Conservation (phyloP, 2,797 vertebrate genomes). For the Cynopterus sphinx region DNA sequence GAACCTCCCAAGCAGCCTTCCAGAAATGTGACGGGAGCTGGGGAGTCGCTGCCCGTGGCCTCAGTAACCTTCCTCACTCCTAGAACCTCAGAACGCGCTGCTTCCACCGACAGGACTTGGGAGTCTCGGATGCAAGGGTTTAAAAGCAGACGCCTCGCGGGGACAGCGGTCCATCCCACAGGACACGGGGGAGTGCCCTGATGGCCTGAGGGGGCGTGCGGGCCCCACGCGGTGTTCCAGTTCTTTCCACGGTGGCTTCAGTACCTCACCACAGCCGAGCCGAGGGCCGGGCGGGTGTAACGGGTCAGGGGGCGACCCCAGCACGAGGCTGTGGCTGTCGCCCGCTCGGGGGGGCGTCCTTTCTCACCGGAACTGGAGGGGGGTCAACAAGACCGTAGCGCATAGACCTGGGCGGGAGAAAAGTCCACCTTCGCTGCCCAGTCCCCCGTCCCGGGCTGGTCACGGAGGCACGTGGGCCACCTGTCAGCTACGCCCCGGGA, state of each 20-base stretch:
- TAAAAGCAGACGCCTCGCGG: neutral
- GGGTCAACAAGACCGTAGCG: neutral
- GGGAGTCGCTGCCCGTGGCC: neutral
- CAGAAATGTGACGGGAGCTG: neutral
- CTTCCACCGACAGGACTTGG: neutral
- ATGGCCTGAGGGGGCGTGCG: neutral
- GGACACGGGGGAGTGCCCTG: too few relatives aligned
- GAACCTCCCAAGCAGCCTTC: neutral
- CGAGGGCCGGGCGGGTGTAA: neutral
- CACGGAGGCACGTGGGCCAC: neutral
- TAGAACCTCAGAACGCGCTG: accelerated
- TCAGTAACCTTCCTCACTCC: neutral
- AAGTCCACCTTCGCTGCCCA: neutral
- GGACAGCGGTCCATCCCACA: neutral
- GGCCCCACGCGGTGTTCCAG: neutral
- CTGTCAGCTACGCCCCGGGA: neutral
- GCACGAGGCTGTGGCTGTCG: neutral
- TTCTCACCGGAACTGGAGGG: neutral
- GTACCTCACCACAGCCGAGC: neutral
- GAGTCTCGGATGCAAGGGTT: neutral
- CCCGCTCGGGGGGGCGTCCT: neutral
- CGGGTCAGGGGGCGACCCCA: neutral
- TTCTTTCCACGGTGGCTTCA: neutral
- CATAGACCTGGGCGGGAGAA: neutral
- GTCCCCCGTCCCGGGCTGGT: neutral